Base-by-base conservation (phyloP, 1,140 invertebrate species). In the Cataglyphis hispanica region DNA sequence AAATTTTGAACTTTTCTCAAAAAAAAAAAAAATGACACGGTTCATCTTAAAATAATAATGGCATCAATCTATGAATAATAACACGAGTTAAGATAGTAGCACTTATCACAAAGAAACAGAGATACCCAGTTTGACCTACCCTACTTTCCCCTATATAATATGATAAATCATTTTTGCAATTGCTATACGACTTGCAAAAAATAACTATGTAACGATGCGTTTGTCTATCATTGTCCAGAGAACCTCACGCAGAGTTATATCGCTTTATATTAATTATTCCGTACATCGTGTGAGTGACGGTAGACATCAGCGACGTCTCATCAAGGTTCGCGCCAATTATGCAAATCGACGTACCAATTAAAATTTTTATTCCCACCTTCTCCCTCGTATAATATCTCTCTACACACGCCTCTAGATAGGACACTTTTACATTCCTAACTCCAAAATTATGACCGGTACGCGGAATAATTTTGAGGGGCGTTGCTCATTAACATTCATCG, bases 271-370 rank as follows among this genome's bases (percentile, higher is more conserved):
- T 61, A 88, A 89, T 89, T 89, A 89, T 85, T 64, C 43, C 22
- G 58, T 58, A 60, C 40, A 81, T 78, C 87, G 78, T 25, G 80
- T 67, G 86, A 74, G 72, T 66, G 75, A 70, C 72, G 86, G 61
- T 83, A 69, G 86, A 60, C 61, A 53, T 69, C 60, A 43, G 46
- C 61, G 77, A 85, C 72, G 77, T 76, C 53, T 78, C 86, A 67
- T 90, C 89, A 69, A 37, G 60, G 60, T 72, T 81, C 88, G 75
- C 86, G 76, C 91, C 89, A 91, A 92, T 93, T 92, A 92, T 91
- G 91, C 67, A 92, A 92, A 91, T 90, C 78, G 74, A n/a, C 56
- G 50, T 87, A 76, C 90, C 92, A 90, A 93, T 93, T 93, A 93
- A 92, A 91, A 83, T 87, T 90, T 86, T 86, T 72, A 61, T 81